phyloP scores from a whole-genome alignment of 2,888 invertebrate species.

The Calliopum simillimum region DNA sequence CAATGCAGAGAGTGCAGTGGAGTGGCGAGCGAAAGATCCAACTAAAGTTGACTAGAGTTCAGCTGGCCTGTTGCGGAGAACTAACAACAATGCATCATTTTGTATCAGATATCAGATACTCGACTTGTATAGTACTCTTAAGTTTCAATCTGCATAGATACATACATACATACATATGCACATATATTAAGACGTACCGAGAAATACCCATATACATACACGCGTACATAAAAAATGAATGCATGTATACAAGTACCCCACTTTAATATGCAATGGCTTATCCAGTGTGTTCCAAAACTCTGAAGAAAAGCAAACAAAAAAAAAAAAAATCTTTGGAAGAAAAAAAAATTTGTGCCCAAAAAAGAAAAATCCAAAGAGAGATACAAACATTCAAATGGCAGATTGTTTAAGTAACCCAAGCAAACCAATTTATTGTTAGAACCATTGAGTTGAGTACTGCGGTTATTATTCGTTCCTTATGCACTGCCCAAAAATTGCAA shows the following conservation, averaged over 20 bases:
- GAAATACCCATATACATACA: too few species aligned
- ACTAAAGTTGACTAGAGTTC: not conserved
- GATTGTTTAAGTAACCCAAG: not conserved
- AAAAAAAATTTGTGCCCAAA: not conserved
- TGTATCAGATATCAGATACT: constrained; percentile 33
- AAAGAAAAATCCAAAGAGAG: not conserved
- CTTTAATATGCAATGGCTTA: constrained; percentile 12
- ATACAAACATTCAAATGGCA: not conserved
- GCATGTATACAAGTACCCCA: too few species aligned
- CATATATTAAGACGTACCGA: too few species aligned
- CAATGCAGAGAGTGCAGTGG: not conserved
- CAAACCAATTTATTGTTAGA: too few species aligned
- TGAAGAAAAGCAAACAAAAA: not conserved
- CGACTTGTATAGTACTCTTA: too few species aligned
- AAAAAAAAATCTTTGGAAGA: constrained; percentile 11
- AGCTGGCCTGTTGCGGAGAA: constrained; percentile 26
- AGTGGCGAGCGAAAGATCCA: not conserved
- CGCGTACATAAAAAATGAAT: too few species aligned
- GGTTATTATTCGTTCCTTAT: too few species aligned
- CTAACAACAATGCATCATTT: constrained; percentile 31
- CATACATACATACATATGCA: too few species aligned
- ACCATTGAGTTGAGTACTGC: too few species aligned
- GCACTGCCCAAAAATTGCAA: too few species aligned
- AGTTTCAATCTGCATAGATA: too few species aligned
- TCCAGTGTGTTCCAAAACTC: not conserved